A percentile compares a stretch with the other conserved stretches of the same genome.
These are phyloP conservation scores for Stegastes partitus DNA, from an alignment of 2,113 vertebrate species.

Conservation along the genomic window DNA sequence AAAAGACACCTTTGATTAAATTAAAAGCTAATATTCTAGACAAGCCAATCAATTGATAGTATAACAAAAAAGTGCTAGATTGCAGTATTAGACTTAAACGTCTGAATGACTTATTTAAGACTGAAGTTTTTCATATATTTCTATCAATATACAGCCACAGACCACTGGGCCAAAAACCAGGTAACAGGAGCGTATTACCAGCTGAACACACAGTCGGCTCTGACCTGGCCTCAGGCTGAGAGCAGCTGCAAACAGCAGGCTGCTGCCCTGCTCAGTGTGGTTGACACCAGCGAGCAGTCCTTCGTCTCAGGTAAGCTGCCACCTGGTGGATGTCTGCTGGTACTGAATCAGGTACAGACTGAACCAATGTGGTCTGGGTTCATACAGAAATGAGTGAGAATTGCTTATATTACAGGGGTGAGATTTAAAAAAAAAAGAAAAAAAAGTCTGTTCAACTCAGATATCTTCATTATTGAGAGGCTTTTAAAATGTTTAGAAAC, in stretches of 20 bases:
- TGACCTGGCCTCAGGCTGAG: slow-evolving; percentile 92
- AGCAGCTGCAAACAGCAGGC: slow-evolving; percentile 93
- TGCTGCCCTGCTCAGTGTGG: slow-evolving; percentile 88
- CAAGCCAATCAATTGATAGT: neutral
- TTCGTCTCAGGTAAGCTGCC: slow-evolving; percentile 89
- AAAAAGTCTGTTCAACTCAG: no score
- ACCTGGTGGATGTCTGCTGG: slow-evolving; percentile 11
- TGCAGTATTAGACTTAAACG: neutral
- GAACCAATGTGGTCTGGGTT: no score
- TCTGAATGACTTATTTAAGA: neutral
- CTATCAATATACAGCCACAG: slow-evolving; percentile 68
- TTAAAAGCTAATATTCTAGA: neutral
- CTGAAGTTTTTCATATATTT: neutral
- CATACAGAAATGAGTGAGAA: no score
- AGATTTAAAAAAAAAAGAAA: no score
- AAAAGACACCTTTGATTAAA: no score
- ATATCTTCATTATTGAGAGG: no score
- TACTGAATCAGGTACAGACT: neutral
- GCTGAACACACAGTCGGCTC: slow-evolving; percentile 86
- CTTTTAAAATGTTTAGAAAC: no score
- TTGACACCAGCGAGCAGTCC: slow-evolving; percentile 89
- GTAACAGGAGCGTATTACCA: slow-evolving; percentile 89
- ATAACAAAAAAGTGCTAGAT: neutral
- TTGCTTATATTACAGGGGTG: no score
- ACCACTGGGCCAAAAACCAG: slow-evolving; percentile 87